Evolutionary conservation across 1,140 invertebrate genomes (phyloP), one percentile per base, ranked within the genome.

Genomic region (Callitettix versicolor): DNA sequence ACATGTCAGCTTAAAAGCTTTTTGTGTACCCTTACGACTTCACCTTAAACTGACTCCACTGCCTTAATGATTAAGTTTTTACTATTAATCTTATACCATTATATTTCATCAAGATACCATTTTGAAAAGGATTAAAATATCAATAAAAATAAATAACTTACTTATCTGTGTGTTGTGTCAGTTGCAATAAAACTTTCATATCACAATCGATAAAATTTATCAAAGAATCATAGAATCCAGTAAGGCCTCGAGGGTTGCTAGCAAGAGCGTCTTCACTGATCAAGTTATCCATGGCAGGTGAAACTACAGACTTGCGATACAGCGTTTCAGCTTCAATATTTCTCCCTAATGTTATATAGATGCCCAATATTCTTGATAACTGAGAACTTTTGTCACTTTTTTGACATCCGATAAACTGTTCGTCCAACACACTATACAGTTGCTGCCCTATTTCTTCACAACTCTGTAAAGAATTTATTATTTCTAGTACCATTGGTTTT

Each of bases 231-330:
- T 85, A 92, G 61, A 91, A 79, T 56, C 81, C 83, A 60, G 80
- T 72, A 6, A 93, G 68, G 17, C 85, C 86, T 58, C 82, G 73
- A n/a, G 80, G 77, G 55, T 82, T 79, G 62, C 73, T 78, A 62
- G 84, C 79, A 42, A 91, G 70, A 55, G 79, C 77, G 46, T 80
- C 74, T 66, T 91, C 84, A 64, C 76, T 80, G n/a, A 92, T 84
- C 18, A 90, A 76, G 59, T 79, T 73, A 59, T 82, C 75, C 69
- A 94, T 74, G 44, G 78, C 77, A 14, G 85, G 83, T 18, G 77
- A 76, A 12, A 93, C 78, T 38, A 89, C 75, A 66, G 85, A 76
- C 56, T 81, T 78, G 53, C 79, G 41, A 34, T 58, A 64, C 18
- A 53, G 55, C 43, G 42, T 43, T 50, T 64, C 61, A 14, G 59